These are phyloP conservation scores for Zoroaster sp. DNA, from an alignment of 53 echinoderm and acorn worm genomes.

Conservation along the genomic window DNA sequence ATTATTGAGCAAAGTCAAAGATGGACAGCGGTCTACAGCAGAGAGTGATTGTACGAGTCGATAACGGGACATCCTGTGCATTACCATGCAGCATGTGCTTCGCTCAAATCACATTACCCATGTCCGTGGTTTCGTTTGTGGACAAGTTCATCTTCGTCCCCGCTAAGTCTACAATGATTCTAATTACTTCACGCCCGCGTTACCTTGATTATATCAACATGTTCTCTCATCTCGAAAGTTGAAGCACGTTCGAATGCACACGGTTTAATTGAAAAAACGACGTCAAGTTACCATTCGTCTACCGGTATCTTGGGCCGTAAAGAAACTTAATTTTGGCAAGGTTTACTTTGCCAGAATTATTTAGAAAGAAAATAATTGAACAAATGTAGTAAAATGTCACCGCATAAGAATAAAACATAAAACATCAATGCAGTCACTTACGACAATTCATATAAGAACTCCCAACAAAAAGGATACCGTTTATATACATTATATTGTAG, in stretches of 20 bases:
- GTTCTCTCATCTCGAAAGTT: background rate
- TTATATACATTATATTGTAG: no score
- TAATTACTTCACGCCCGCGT: conserved; percentile 19
- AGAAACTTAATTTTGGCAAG: no score
- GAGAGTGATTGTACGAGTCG: background rate
- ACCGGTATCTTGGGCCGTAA: no score
- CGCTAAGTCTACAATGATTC: background rate
- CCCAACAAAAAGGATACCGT: no score
- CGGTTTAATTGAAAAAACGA: background rate
- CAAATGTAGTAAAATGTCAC: no score
- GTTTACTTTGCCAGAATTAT: no score
- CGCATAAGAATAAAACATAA: no score
- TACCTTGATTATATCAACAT: background rate
- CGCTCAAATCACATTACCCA: background rate
- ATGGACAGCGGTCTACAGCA: background rate
- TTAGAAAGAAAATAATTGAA: no score
- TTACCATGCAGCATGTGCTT: background rate
- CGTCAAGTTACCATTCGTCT: background rate
- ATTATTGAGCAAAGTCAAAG: background rate
- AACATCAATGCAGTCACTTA: no score
- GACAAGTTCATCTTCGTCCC: no score
- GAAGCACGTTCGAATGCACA: background rate
- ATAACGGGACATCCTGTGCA: background rate
- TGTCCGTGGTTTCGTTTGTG: no score
- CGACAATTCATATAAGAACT: no score